These are phyloP conservation scores for Actinia equina DNA, from an alignment of 64 coral and sea anemone species.

Conservation along the genomic window DNA sequence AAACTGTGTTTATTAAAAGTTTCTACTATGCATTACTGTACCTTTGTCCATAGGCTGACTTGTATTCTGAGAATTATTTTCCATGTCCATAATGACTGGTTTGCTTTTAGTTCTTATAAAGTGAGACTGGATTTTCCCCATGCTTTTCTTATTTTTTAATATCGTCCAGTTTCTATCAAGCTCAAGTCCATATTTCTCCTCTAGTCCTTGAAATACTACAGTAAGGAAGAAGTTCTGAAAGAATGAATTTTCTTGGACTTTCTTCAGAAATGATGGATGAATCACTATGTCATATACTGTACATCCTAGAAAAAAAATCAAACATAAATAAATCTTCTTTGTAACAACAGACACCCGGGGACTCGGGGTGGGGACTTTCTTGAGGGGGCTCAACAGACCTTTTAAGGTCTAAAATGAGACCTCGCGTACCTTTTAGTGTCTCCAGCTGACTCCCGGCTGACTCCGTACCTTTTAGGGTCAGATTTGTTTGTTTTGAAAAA, in stretches of 20 bases:
- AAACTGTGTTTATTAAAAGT: too few species aligned
- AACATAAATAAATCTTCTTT: too few species aligned
- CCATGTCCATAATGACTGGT: constrained; percentile 93
- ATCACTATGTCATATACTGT: constrained; percentile 89
- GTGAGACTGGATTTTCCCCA: constrained; percentile 71
- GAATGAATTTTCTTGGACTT: constrained; percentile 71
- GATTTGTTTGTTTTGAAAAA: too few species aligned
- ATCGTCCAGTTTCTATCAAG: constrained; percentile 79
- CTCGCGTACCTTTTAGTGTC: too few species aligned
- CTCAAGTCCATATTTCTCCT: constrained; percentile 80
- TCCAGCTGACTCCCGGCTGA: too few species aligned
- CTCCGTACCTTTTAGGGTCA: too few species aligned
- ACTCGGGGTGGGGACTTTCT: too few species aligned
- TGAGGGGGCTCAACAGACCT: too few species aligned
- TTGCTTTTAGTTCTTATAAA: constrained; percentile 75
- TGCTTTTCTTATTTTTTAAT: constrained; percentile 88
- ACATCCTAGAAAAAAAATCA: constrained; percentile 56
- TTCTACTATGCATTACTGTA: background rate
- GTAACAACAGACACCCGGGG: too few species aligned
- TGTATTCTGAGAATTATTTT: background rate
- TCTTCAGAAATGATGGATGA: constrained; percentile 65
- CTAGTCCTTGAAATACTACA: constrained; percentile 91
- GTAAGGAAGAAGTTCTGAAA: constrained; percentile 88
- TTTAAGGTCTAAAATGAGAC: too few species aligned
- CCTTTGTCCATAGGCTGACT: background rate